Base-by-base conservation (phyloP, 2,888 invertebrate species). In the Platypus cylindrus region DNA sequence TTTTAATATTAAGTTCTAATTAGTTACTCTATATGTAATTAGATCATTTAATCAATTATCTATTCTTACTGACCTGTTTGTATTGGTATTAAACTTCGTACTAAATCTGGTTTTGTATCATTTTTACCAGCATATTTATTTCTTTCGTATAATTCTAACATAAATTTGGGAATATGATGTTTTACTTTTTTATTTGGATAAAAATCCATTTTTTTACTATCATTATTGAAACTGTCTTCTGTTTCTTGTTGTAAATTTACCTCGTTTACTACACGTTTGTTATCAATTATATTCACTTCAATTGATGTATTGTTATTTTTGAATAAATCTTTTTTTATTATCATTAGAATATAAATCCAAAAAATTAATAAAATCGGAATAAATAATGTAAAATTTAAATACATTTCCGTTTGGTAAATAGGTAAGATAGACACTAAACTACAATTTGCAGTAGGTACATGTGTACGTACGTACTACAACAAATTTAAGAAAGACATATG, bases 111-210 rank as follows among this genome's bases (percentile, higher is more conserved):
- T 11, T 40, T 37, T 17, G 35, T 36, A n/a, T 34, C 40, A 33
- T 42, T 38, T 17, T 48, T 47, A 1, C 38, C 42, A 8, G 45
- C 45, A 13, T 45, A 47, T 48, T 57, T 58, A 32, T 55, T 53
- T 29, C 50, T 53, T 38, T 60, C 58, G 37, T 61, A 62, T 36
- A 62, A 45, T 37, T 62, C 60, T 35, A 62, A 36, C 62, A 62
- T 62, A 44, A 60, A 59, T 42, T 61, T 60, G 0, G 61, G 60
- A 8, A 62, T 51, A 35, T 62, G 61, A 34, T 47, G 32, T 22
- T 30, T 31, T 5, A 22, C 27, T n/a, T 30, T 40, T 42, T 17
- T 45, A 30, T 13, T 32, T 45, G 32, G 34, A 26, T 9, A 17
- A 31, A 24, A 25, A 30, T 15, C 33, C 20, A 8, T 15, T 35